These are phyloP conservation scores for Oreochromis niloticus DNA, from an alignment of 2,113 vertebrate genomes.

Conservation along the genomic window DNA sequence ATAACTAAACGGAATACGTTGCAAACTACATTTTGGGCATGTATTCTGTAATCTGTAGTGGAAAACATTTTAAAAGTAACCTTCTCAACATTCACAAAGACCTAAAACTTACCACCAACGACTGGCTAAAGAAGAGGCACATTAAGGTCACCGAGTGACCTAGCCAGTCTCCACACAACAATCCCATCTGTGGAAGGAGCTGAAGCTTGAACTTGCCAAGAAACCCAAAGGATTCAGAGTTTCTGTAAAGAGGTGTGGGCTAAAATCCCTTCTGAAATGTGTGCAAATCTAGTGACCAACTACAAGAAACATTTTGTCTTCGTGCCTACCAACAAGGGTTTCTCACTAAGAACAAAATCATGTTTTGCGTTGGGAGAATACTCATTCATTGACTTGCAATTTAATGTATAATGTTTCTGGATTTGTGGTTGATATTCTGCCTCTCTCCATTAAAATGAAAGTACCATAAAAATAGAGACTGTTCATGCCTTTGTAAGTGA, in stretches of 20 bases:
- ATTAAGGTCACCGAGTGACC: background rate
- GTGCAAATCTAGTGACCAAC: background rate
- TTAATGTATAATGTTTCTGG: background rate
- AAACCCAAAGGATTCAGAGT: background rate
- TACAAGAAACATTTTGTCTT: background rate
- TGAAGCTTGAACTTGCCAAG: background rate
- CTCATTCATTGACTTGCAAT: fast-evolving
- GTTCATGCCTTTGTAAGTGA: fast-evolving
- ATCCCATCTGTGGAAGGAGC: fast-evolving
- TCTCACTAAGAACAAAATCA: background rate
- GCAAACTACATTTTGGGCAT: background rate
- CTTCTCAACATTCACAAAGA: fast-evolving
- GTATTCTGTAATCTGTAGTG: background rate
- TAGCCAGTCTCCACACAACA: background rate
- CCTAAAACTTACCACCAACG: fast-evolving
- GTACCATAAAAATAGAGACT: background rate
- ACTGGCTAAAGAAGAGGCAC: background rate
- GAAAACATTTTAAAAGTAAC: background rate
- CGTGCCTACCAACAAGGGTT: background rate
- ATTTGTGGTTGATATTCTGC: background rate
- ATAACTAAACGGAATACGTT: fast-evolving
- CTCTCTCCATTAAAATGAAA: background rate
- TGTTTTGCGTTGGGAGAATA: background rate
- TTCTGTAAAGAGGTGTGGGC: background rate
- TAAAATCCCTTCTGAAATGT: background rate